phyloP scores from a whole-genome alignment of 2,888 invertebrate species.

The Sthenelais limicola region DNA sequence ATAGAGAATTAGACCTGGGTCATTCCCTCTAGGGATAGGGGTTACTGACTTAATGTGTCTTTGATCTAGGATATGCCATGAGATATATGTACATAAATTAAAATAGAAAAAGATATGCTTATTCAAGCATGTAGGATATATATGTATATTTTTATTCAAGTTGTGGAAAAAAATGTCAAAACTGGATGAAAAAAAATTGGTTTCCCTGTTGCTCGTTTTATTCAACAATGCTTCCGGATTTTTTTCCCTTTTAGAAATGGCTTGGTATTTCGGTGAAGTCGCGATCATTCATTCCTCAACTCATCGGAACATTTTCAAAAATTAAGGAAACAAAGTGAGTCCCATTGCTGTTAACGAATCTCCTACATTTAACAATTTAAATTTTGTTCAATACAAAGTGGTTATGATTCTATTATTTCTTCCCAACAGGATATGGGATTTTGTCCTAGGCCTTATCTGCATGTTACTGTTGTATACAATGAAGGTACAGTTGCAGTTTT shows the following conservation, averaged over 20 bases:
- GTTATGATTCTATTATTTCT: background rate
- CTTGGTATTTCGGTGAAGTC: slow-evolving; percentile 48
- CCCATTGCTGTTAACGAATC: background rate
- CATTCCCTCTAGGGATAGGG: too few relatives aligned
- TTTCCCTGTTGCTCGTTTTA: too few relatives aligned
- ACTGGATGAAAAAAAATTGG: too few relatives aligned
- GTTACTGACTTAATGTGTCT: too few relatives aligned
- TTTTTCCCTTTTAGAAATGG: slow-evolving; percentile 50
- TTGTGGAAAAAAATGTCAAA: too few relatives aligned
- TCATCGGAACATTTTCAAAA: slow-evolving; percentile 45
- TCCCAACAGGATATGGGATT: slow-evolving; percentile 49
- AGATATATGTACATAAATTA: too few relatives aligned
- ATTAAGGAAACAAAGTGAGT: slow-evolving; percentile 52
- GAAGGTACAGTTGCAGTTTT: slow-evolving; percentile 46
- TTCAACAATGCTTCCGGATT: too few relatives aligned
- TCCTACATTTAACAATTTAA: background rate
- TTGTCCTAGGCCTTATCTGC: slow-evolving; percentile 46
- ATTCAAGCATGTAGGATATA: too few relatives aligned
- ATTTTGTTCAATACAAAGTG: background rate
- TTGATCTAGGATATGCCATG: too few relatives aligned
- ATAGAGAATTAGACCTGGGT: too few relatives aligned
- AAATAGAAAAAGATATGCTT: too few relatives aligned
- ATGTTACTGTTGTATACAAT: slow-evolving; percentile 49
- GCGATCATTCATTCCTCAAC: slow-evolving; percentile 48
- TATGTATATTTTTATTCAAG: too few relatives aligned